Conservation (phyloP, 2,888 invertebrate species). For the Nebria brevicollis region DNA sequence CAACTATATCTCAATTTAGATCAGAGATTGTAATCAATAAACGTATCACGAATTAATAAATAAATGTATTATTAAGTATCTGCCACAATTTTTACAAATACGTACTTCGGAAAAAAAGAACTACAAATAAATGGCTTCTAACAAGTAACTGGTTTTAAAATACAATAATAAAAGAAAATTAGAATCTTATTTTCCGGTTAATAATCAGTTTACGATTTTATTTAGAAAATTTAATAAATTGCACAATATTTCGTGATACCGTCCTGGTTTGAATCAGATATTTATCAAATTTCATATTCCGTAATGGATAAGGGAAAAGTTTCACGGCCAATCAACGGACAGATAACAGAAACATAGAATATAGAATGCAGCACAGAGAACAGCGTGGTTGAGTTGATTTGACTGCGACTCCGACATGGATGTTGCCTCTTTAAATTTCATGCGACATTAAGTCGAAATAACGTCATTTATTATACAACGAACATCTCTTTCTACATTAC, state of each 20-base stretch:
- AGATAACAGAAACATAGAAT: constrained; percentile 56
- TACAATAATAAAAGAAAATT: too few relatives aligned
- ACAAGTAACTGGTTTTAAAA: too few relatives aligned
- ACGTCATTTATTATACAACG: constrained; percentile 60
- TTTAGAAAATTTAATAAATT: too few relatives aligned
- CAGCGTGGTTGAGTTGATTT: constrained; percentile 56
- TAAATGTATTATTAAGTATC: too few relatives aligned
- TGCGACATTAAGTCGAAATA: constrained; percentile 64
- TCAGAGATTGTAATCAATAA: too few relatives aligned
- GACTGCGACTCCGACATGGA: constrained; percentile 58
- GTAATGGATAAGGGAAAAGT: constrained; percentile 64
- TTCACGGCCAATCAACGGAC: constrained; percentile 62
- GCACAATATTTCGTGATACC: not conserved
- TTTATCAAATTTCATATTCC: constrained; percentile 36
- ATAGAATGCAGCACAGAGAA: constrained; percentile 50
- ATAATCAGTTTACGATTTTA: too few relatives aligned
- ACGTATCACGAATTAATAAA: too few relatives aligned
- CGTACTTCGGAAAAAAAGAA: too few relatives aligned
- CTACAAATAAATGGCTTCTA: too few relatives aligned
- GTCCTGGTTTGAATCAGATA: not conserved
- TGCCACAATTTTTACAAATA: too few relatives aligned
- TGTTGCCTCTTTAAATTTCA: constrained; percentile 63
- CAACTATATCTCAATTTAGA: too few relatives aligned
- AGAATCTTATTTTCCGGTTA: too few relatives aligned
- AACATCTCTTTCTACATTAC: constrained; percentile 47